These are phyloP conservation scores for Hippocampus zosterae DNA, from an alignment of 2,113 vertebrate species.

Conservation along the genomic window DNA sequence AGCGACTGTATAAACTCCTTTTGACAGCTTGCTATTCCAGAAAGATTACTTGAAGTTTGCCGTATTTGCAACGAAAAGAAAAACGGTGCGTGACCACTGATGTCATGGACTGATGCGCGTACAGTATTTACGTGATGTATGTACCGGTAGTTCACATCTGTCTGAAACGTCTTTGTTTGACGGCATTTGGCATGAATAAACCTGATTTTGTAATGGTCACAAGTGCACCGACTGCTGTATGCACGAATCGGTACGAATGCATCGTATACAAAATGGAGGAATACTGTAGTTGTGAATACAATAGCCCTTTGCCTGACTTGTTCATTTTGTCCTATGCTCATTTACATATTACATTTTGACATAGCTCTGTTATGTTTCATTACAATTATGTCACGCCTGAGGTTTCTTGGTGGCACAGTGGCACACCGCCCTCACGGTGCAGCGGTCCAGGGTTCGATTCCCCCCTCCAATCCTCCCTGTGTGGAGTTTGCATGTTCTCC, in stretches of 20 bases:
- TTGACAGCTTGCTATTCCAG: conserved; percentile 43
- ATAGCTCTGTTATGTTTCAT: background rate
- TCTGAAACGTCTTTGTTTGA: background rate
- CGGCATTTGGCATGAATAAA: conserved; percentile 2
- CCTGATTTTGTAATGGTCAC: background rate
- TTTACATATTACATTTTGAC: background rate
- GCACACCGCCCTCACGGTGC: no score
- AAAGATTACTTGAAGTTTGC: conserved; percentile 54
- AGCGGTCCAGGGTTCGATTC: no score
- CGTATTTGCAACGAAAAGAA: conserved; percentile 63
- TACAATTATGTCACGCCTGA: no score
- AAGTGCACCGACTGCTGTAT: background rate
- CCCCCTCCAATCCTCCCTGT: no score
- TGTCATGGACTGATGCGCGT: background rate
- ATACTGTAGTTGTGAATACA: background rate
- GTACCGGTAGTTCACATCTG: background rate
- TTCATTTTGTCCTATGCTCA: background rate
- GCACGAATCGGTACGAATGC: background rate
- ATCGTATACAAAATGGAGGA: background rate
- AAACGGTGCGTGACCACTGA: conserved; percentile 18
- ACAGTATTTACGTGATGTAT: background rate
- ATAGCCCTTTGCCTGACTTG: background rate
- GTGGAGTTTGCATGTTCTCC: no score
- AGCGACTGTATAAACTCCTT: conserved; percentile 25
- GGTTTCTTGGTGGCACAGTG: no score